phyloP scores from a whole-genome alignment of 2,113 vertebrate genomes.

The Astur gentilis region DNA sequence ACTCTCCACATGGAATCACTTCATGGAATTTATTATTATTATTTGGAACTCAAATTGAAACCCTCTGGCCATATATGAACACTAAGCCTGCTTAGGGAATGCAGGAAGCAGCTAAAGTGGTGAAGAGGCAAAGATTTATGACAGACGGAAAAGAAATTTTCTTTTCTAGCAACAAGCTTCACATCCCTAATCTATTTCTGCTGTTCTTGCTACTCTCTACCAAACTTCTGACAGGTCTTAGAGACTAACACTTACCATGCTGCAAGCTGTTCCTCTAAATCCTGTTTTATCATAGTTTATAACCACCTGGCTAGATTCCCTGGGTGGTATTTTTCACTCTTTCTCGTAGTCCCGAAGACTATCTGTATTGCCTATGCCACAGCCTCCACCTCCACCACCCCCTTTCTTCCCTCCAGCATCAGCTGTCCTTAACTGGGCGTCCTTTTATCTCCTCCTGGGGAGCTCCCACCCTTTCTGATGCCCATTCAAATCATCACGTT shows the following conservation, averaged over 20 bases:
- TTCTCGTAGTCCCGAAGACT: not conserved
- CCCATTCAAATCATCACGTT: not conserved
- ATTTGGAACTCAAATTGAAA: slow-evolving; percentile 44
- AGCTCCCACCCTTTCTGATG: not conserved
- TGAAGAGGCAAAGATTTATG: slow-evolving; percentile 47
- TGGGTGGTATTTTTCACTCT: not conserved
- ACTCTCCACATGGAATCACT: slow-evolving; percentile 19
- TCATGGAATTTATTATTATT: slow-evolving; percentile 39
- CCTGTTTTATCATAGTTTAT: slow-evolving; percentile 10
- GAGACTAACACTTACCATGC: slow-evolving; percentile 41
- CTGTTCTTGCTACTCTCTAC: slow-evolving; percentile 23
- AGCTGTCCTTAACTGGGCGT: not conserved
- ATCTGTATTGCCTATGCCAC: not conserved
- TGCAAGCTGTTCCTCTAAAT: slow-evolving; percentile 27
- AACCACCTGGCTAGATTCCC: slow-evolving; percentile 13
- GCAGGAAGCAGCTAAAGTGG: slow-evolving; percentile 30
- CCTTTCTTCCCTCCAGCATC: not conserved
- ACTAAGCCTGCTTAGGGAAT: slow-evolving; percentile 28
- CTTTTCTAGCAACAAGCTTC: slow-evolving; percentile 21
- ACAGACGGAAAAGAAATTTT: slow-evolving; percentile 14
- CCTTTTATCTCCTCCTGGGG: not conserved
- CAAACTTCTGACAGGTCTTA: slow-evolving; percentile 38
- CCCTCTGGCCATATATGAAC: slow-evolving; percentile 17
- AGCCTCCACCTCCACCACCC: not conserved
- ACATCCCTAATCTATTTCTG: slow-evolving; percentile 33